Conservation (phyloP, 2,797 vertebrate species). For the Coilia nasus region DNA sequence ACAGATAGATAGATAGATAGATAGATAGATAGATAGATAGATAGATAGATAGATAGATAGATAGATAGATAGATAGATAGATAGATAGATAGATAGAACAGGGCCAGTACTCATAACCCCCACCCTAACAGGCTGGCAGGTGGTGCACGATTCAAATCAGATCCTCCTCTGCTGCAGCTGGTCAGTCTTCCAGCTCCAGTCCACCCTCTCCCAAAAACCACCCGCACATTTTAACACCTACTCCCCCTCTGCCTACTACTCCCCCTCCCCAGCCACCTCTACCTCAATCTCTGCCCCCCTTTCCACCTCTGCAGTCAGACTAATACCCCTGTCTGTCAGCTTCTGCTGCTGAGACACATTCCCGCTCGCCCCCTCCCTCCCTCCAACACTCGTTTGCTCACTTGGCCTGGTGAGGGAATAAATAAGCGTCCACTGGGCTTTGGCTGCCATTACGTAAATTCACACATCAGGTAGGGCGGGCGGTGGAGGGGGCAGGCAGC, state of each 20-base stretch:
- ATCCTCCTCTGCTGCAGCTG: slow-evolving; percentile 9
- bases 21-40: background rate
- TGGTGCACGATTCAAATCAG: background rate
- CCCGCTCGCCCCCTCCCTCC: background rate
- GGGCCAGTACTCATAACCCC: background rate
- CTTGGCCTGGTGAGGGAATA: background rate
- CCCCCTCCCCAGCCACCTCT: background rate
- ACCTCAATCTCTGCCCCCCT: background rate
- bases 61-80: background rate
- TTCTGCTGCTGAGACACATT: background rate
- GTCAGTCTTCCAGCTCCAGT: background rate
- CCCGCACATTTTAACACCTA: no score
- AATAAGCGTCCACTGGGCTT: background rate
- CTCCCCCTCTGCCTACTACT: no score
- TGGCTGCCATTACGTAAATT: background rate
- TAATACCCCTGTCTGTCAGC: slow-evolving; percentile 7
- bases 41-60: background rate
- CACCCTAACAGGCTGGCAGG: background rate
- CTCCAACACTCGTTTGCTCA: background rate
- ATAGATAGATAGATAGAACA: background rate
- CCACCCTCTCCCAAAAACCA: no score
- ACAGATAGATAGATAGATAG: no score
- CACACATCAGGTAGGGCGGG: slow-evolving; percentile 18
- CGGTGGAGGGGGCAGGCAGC: background rate
- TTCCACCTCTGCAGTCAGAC: background rate